phyloP scores from a whole-genome alignment of 2,797 vertebrate species.

The Chelon auratus region DNA sequence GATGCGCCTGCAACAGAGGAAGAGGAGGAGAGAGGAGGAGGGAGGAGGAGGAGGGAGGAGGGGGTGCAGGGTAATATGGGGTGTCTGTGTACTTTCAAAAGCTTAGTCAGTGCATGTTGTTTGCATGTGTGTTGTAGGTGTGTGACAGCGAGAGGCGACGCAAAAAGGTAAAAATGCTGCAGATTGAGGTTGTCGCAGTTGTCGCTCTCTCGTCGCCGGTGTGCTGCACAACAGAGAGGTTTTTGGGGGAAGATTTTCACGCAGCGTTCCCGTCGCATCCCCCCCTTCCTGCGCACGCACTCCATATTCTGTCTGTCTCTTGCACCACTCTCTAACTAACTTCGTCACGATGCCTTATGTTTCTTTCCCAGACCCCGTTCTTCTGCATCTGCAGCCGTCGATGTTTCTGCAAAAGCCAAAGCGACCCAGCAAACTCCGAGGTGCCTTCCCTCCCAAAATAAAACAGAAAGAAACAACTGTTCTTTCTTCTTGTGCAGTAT shows the following conservation, averaged over 20 bases:
- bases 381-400: slow-evolving; percentile 18
- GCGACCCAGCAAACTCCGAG: slow-evolving; percentile 49
- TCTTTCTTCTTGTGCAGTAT: slow-evolving; percentile 39
- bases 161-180: slow-evolving; percentile 24
- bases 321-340: slow-evolving; percentile 36
- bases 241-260: slow-evolving; percentile 27
- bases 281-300: slow-evolving; percentile 1
- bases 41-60: background rate
- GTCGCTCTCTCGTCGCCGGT: slow-evolving; percentile 13
- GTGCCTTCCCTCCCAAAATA: slow-evolving; percentile 4
- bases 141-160: slow-evolving; percentile 11
- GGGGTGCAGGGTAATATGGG: slow-evolving; percentile 28
- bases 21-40: slow-evolving; percentile 5
- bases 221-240: slow-evolving; percentile 12
- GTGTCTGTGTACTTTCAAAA: slow-evolving; percentile 46
- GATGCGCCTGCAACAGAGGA: slow-evolving; percentile 51
- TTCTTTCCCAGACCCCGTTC: slow-evolving; percentile 46
- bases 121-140: slow-evolving; percentile 40
- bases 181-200: slow-evolving; percentile 18
- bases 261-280: slow-evolving; percentile 18
- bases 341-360: slow-evolving; percentile 48
- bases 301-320: slow-evolving; percentile 13
- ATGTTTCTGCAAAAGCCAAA: slow-evolving; percentile 14
- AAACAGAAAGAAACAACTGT: background rate
- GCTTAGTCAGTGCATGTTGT: slow-evolving; percentile 54